These are phyloP conservation scores for Caiman crocodilus DNA, from an alignment of 2,797 vertebrate genomes.

Conservation along the genomic window DNA sequence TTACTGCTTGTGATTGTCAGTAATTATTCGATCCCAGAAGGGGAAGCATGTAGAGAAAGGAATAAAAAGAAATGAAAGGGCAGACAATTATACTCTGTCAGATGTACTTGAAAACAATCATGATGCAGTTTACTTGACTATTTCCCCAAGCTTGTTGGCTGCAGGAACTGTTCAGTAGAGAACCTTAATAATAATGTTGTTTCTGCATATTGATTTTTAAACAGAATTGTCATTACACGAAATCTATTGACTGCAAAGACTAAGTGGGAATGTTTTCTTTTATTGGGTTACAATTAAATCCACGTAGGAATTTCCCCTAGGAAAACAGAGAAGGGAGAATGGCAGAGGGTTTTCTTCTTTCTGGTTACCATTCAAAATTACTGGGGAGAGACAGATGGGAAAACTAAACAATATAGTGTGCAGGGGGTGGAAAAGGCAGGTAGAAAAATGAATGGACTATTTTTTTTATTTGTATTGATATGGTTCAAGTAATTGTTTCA, in stretches of 20 bases:
- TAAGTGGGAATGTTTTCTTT: background rate
- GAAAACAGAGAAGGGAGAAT: constrained; percentile 16
- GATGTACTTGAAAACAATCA: constrained; percentile 55
- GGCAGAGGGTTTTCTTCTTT: background rate
- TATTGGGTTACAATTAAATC: background rate
- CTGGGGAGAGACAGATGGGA: background rate
- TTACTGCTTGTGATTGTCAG: background rate
- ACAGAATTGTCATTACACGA: background rate
- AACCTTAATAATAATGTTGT: constrained; percentile 9
- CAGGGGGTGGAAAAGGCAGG: background rate
- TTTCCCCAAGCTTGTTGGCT: constrained; percentile 37
- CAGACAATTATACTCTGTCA: constrained; percentile 19
- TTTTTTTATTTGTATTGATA: background rate
- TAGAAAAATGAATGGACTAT: background rate
- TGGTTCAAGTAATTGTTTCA: background rate
- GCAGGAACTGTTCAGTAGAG: constrained; percentile 30
- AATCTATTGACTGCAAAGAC: background rate
- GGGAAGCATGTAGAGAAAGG: background rate
- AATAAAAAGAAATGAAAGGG: constrained; percentile 35
- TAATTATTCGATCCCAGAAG: constrained; percentile 32
- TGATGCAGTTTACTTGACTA: background rate
- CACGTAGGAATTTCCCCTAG: constrained; percentile 5
- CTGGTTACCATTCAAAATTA: background rate
- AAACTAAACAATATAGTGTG: background rate
- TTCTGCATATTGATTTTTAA: constrained; percentile 31